Conservation (phyloP, 2,113 vertebrate genomes). For the Pelobates fuscus region DNA sequence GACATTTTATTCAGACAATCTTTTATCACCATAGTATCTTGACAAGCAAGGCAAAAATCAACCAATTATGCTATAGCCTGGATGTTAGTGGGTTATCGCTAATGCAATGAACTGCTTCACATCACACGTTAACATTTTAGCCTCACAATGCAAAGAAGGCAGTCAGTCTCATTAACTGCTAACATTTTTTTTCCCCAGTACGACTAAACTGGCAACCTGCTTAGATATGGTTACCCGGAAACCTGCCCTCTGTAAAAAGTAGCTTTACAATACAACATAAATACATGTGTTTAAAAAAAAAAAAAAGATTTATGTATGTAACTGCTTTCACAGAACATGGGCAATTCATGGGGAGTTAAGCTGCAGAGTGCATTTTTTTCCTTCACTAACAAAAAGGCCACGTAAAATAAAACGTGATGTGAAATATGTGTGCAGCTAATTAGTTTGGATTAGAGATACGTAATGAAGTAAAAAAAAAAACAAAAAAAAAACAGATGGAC, state of each 20-base stretch:
- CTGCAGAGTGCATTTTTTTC: no score
- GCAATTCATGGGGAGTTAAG: no score
- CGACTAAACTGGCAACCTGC: background rate
- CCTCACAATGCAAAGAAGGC: background rate
- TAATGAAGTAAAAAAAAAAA: no score
- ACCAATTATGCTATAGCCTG: background rate
- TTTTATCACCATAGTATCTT: background rate
- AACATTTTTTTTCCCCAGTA: background rate
- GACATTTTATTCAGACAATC: background rate
- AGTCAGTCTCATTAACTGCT: conserved; percentile 1
- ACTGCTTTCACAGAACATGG: no score
- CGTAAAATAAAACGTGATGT: no score
- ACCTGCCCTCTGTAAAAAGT: background rate
- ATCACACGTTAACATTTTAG: background rate
- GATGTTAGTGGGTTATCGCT: background rate
- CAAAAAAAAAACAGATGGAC: no score
- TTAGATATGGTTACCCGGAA: background rate
- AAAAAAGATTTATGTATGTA: no score
- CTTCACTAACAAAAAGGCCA: no score
- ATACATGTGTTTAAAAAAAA: no score
- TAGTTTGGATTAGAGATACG: no score
- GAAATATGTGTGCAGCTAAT: no score
- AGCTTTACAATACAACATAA: no score
- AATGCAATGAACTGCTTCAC: conserved; percentile 22
- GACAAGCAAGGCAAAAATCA: background rate